Conservation (phyloP, 1,140 invertebrate species). For the Solenopsis fugax region DNA sequence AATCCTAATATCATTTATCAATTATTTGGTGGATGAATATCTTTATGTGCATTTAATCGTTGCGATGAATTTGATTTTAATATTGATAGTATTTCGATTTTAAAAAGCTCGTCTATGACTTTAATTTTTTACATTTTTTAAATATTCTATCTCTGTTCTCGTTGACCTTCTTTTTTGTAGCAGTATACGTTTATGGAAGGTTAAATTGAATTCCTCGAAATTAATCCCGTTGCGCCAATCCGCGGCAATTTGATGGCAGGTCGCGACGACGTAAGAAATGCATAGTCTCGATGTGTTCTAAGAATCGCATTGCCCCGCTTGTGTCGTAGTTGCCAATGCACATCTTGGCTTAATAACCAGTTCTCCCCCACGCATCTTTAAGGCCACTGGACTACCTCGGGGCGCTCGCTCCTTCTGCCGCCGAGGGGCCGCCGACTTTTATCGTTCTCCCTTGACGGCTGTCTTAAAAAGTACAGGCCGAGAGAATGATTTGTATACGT, state of each 20-base stretch:
- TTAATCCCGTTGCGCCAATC: conserved; percentile 33
- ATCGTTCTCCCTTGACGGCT: conserved; percentile 73
- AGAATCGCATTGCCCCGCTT: conserved; percentile 65
- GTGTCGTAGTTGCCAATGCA: conserved; percentile 73
- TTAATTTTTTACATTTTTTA: too few species aligned
- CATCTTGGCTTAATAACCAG: conserved; percentile 76
- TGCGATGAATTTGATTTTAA: too few species aligned
- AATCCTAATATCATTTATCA: too few species aligned
- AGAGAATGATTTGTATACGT: conserved; percentile 74
- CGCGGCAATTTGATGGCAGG: conserved; percentile 39
- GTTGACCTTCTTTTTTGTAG: background rate
- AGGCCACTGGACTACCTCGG: conserved; percentile 55
- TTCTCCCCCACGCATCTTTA: conserved; percentile 59
- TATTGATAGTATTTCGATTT: too few species aligned
- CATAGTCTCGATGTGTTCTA: conserved; percentile 34
- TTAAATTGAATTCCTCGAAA: conserved; percentile 40
- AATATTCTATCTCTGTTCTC: background rate
- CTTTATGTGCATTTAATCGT: too few species aligned
- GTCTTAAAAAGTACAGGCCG: conserved; percentile 69
- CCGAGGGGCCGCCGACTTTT: conserved; percentile 68
- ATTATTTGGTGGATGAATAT: too few species aligned
- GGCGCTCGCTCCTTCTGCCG: conserved; percentile 70
- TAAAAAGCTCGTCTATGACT: too few species aligned
- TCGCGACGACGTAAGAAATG: conserved; percentile 31
- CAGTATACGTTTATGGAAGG: conserved; percentile 5